phyloP scores from a whole-genome alignment of 2,113 vertebrate genomes.

The Amblyornis subalaris region DNA sequence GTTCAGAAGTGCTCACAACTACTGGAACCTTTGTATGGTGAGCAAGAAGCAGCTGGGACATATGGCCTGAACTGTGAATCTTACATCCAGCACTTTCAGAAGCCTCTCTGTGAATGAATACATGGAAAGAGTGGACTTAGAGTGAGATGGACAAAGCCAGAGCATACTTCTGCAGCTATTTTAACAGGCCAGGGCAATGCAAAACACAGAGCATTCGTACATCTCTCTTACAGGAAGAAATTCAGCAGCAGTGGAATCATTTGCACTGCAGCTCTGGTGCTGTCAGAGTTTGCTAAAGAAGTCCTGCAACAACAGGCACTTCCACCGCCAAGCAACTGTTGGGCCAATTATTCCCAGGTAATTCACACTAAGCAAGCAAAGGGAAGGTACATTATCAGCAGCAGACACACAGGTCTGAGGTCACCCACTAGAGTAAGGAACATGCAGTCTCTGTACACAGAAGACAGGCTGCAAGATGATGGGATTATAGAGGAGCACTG shows the following conservation, averaged over 20 bases:
- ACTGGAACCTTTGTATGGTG: neutral
- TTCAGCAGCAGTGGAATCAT: neutral
- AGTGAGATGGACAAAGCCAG: neutral
- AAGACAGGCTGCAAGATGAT: neutral
- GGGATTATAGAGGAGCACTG: neutral
- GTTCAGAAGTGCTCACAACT: neutral
- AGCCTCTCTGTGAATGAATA: neutral
- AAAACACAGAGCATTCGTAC: accelerated
- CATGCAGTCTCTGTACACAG: neutral
- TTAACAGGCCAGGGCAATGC: neutral
- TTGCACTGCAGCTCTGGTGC: neutral
- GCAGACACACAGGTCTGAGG: neutral
- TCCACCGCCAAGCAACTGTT: neutral
- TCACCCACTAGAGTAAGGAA: neutral
- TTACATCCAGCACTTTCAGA: neutral
- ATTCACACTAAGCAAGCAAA: neutral
- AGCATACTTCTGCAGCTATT: neutral
- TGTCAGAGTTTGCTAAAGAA: neutral
- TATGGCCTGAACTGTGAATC: neutral
- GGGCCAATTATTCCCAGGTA: neutral
- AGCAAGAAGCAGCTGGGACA: neutral
- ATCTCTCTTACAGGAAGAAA: neutral
- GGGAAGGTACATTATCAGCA: neutral
- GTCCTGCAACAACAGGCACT: neutral
- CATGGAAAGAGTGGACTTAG: neutral